Percentiles rank a stretch among this genome's conserved stretches.
phyloP scores from a whole-genome alignment of 2,797 vertebrate species.

The Bradypodion pumilum region DNA sequence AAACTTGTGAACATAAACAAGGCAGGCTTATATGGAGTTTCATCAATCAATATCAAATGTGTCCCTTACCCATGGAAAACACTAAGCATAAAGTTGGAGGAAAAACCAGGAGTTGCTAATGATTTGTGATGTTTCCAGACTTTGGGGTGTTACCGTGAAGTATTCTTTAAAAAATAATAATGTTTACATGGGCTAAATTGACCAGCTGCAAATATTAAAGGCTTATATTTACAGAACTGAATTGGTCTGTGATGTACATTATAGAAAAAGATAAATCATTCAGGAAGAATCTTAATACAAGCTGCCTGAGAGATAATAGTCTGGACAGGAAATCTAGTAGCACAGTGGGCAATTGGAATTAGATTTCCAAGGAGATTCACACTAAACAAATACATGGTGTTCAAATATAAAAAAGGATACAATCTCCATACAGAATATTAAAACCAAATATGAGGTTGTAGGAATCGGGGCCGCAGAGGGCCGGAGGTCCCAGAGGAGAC shows the following conservation, averaged over 20 bases:
- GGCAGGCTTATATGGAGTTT: neutral
- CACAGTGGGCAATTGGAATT: constrained; percentile 7
- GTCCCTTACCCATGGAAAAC: neutral
- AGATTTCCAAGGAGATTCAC: constrained; percentile 1
- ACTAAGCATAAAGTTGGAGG: neutral
- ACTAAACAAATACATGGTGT: constrained; percentile 26
- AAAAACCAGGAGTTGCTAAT: constrained; percentile 3
- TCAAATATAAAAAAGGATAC: constrained; percentile 15
- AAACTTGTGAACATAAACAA: constrained; percentile 12
- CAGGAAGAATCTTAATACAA: neutral
- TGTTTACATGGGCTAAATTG: neutral
- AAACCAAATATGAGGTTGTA: constrained; percentile 1
- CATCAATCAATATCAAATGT: constrained; percentile 12
- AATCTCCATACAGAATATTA: neutral
- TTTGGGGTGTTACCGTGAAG: neutral
- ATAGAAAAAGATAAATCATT: constrained; percentile 1
- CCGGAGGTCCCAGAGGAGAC: too few species aligned
- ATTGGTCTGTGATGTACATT: neutral
- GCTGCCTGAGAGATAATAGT: neutral
- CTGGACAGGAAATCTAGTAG: neutral
- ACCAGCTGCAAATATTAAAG: constrained; percentile 14
- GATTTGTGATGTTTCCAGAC: constrained; percentile 7
- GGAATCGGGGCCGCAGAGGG: too few species aligned
- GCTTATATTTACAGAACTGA: constrained; percentile 4
- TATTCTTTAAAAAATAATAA: neutral